phyloP scores from a whole-genome alignment of 2,797 vertebrate genomes.

The Takifugu rubripes region DNA sequence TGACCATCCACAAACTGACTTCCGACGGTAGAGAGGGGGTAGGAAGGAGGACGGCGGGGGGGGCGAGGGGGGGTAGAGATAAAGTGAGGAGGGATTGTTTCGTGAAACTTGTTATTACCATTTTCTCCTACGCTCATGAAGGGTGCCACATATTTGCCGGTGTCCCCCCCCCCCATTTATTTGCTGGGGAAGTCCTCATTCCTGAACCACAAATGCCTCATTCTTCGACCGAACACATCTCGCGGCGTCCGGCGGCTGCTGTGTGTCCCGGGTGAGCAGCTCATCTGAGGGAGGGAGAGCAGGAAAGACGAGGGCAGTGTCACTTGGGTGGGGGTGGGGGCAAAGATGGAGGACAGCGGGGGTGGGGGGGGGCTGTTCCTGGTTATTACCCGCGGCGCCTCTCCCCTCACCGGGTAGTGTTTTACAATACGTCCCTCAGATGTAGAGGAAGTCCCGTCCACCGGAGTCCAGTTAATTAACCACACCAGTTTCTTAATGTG shows the following conservation, averaged over 20 bases:
- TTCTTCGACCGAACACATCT: too few species aligned
- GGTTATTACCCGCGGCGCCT: conserved; percentile 42
- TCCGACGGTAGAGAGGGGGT: conserved; percentile 41
- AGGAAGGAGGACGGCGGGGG: conserved; percentile 27
- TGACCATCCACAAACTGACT: conserved; percentile 71
- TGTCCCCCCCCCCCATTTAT: too few species aligned
- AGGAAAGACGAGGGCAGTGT: background rate
- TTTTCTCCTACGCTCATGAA: too few species aligned
- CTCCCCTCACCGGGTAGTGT: conserved; percentile 72
- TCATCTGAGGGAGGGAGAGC: too few species aligned
- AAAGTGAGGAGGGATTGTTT: too few species aligned
- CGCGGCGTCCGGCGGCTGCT: too few species aligned
- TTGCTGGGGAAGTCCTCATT: too few species aligned
- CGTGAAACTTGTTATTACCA: too few species aligned
- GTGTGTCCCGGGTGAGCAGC: too few species aligned
- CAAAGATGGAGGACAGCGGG: background rate
- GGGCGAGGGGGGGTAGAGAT: background rate
- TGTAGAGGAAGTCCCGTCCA: conserved; percentile 83
- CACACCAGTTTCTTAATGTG: conserved; percentile 99
- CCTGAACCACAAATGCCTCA: too few species aligned
- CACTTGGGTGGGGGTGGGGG: conserved; percentile 1
- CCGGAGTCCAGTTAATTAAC: conserved; percentile 97
- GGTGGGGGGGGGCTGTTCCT: background rate
- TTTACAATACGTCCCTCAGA: conserved; percentile 83
- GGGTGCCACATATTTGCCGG: too few species aligned